Evolutionary conservation across 2,888 invertebrate species (phyloP).

Genomic region (Masnerella sp.): DNA sequence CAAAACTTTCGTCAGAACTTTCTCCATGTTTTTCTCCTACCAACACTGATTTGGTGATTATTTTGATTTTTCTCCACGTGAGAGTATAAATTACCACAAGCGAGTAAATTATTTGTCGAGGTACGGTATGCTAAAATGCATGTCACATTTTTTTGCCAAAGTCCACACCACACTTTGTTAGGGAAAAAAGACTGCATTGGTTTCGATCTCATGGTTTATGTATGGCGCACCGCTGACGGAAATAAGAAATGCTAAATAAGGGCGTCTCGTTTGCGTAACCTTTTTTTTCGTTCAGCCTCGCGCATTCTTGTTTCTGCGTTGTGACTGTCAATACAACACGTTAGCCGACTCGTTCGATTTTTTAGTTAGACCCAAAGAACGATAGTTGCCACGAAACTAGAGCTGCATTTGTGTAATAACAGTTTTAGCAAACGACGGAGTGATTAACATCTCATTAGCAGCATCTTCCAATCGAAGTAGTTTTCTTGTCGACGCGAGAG

Average conservation of each 20-base stretch:
- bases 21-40: no score
- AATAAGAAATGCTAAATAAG: conserved; percentile 47
- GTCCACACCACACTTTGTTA: conserved; percentile 32
- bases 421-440: neutral
- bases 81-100: no score
- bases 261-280: conserved; percentile 24
- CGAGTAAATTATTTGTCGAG: no score
- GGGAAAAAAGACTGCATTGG: conserved; percentile 26
- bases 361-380: neutral
- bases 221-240: conserved; percentile 30
- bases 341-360: neutral
- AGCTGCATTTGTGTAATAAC: conserved; percentile 11
- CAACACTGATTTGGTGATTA: no score
- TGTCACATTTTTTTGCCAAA: conserved; percentile 20
- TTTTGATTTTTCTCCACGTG: no score
- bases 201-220: conserved; percentile 43
- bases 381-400: conserved; percentile 5
- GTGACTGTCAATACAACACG: neutral
- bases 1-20: no score
- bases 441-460: no score
- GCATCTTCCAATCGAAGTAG: no score
- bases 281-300: conserved; percentile 15
- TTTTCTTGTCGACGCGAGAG: neutral
- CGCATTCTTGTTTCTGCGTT: conserved; percentile 17
- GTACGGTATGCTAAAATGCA: conserved; percentile 29